Evolutionary conservation across 23 tunicate species (phyloP), one percentile per base, ranked within the genome.

Genomic region (Ascidia mentula): DNA sequence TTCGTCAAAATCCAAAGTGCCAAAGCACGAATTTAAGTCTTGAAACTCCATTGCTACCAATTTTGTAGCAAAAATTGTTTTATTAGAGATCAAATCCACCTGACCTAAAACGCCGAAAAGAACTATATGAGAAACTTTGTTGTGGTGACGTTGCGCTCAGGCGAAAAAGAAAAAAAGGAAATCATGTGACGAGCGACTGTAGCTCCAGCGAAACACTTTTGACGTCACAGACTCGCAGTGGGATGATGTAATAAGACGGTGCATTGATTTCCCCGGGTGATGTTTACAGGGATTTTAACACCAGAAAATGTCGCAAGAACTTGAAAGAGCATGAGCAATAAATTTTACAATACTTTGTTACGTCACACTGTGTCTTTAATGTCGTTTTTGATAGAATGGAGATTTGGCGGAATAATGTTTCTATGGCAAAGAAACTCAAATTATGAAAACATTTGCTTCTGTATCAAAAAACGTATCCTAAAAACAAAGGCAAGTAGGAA

Each of bases 141-240:
- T n/a, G n/a, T 53, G 24, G 65, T 53, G 65, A 53, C 65, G 65
- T 53, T 53, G 65, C 65, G 28, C 24, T 53, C 22, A 3, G 24
- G 65, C 65, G 65, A 26, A 28, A 22, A 8, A 18, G 0, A 40
- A 53, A 12, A 45, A 45, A 36, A 31, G 36, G 34, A 45, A 53
- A 53, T 53, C 65, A 42, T 22, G 40, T 65, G 65, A 32, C 13
- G 0, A 60, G 40, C 30, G 18, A 15, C 18, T 31, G 17, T 0
- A 18, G 39, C 36, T 79, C 83, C 83, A 79, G 65, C 83, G 46
- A 60, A n/a, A 24, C 83, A 79, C 72, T 60, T 79, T 79, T 79
- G 0, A 79, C 83, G 83, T 79, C 83, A 79, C 72, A 60, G 15
- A n/a, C n/a, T n/a, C n/a, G n/a, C n/a, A n/a, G 20, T 24, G 28